These are phyloP conservation scores for Colossoma macropomum DNA, from an alignment of 2,113 vertebrate species.

Conservation along the genomic window DNA sequence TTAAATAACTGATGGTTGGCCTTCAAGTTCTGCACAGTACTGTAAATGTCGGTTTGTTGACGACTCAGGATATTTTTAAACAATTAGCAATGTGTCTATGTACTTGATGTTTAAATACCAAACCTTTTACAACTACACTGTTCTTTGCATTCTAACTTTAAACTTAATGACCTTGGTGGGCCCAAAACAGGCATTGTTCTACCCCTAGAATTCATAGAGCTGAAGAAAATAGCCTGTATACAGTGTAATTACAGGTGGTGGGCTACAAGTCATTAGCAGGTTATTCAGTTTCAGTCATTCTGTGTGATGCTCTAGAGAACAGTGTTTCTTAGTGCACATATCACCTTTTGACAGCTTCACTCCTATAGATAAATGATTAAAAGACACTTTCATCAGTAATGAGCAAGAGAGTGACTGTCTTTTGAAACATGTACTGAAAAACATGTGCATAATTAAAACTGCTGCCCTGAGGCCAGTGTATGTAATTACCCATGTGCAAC, in stretches of 20 bases:
- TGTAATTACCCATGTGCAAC: slow-evolving; percentile 18
- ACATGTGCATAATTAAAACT: not conserved
- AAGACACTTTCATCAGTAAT: not conserved
- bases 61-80: no score
- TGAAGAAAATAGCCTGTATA: not conserved
- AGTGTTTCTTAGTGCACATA: no score
- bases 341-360: not conserved
- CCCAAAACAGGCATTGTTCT: not conserved
- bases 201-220: not conserved
- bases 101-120: no score
- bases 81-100: no score
- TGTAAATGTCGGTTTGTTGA: no score
- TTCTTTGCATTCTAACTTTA: not conserved
- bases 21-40: no score
- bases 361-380: slow-evolving; percentile 20
- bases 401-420: slow-evolving; percentile 8
- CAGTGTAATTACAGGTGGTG: not conserved
- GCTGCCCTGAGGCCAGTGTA: slow-evolving; percentile 4
- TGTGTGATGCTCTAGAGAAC: no score
- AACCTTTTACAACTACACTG: not conserved
- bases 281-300: not conserved
- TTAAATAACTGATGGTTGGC: no score
- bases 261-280: not conserved
- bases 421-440: not conserved
- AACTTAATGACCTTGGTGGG: not conserved